A percentile compares a stretch with the other conserved stretches of the same genome.
Conservation (phyloP, 2,888 invertebrate species). For the Drosophila robusta region DNA sequence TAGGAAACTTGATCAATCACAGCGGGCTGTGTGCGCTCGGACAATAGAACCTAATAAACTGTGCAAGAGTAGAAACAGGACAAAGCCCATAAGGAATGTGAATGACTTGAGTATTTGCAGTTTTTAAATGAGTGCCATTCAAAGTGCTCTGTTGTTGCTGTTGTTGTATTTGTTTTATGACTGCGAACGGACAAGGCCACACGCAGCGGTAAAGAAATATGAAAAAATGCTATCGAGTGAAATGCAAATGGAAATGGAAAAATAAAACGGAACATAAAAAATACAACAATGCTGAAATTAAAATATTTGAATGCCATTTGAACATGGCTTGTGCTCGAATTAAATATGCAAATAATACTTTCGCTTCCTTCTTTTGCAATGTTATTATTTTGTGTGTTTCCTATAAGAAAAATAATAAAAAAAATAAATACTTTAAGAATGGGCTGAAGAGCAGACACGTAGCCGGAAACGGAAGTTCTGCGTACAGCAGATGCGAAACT, state of each 20-base stretch:
- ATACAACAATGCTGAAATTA: conserved; percentile 55
- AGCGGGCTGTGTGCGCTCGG: not conserved
- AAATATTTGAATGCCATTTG: conserved; percentile 66
- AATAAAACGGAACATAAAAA: conserved; percentile 3
- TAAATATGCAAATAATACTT: conserved; percentile 72
- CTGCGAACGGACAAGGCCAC: conserved; percentile 30
- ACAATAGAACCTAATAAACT: conserved; percentile 46
- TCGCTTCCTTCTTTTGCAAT: conserved; percentile 17
- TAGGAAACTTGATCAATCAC: conserved; percentile 2
- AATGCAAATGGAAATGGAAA: conserved; percentile 36
- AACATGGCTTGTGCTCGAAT: conserved; percentile 53
- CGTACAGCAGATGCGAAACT: conserved; percentile 12
- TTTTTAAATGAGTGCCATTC: conserved; percentile 52
- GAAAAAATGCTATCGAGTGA: conserved; percentile 28
- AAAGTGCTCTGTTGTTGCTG: conserved; percentile 11
- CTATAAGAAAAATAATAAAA: conserved; percentile 56
- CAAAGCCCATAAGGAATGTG: conserved; percentile 16
- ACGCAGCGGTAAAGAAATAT: conserved; percentile 21
- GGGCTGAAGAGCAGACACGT: conserved; percentile 21
- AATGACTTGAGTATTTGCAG: conserved; percentile 42
- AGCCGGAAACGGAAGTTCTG: conserved; percentile 45
- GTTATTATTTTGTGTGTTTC: conserved; percentile 20
- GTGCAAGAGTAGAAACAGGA: conserved; percentile 3
- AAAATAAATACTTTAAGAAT: conserved; percentile 46
- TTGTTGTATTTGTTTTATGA: conserved; percentile 27